A percentile compares a stretch with the other conserved stretches of the same genome.
phyloP scores from a whole-genome alignment of 2,888 invertebrate genomes.

The Nomada goodeniana region DNA sequence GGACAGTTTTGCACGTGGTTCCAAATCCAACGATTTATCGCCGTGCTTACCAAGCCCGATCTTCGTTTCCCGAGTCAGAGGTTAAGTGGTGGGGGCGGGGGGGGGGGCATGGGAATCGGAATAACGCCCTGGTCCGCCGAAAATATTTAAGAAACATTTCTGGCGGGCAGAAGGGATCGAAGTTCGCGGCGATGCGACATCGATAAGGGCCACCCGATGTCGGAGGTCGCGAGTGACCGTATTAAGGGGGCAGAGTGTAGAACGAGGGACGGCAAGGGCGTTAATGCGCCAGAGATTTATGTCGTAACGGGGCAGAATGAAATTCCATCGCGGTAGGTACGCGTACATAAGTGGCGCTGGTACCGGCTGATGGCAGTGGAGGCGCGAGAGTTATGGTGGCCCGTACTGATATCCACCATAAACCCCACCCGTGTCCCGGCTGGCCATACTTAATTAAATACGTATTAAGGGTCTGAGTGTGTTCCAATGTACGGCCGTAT shows the following conservation, averaged over 20 bases:
- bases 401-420: conserved; percentile 78
- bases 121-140: conserved; percentile 19
- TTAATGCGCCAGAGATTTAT: conserved; percentile 81
- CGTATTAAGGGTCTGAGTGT: conserved; percentile 83
- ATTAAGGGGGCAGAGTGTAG: conserved; percentile 65
- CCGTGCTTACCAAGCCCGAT: conserved; percentile 2
- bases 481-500: conserved; percentile 79
- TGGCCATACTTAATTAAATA: conserved; percentile 82
- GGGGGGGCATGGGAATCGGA: conserved; percentile 4
- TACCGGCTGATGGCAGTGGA: conserved; percentile 63
- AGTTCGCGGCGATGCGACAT: conserved; percentile 11
- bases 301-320: conserved; percentile 78
- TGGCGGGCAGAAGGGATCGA: not conserved
- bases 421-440: conserved; percentile 69
- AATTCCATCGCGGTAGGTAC: conserved; percentile 79
- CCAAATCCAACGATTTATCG: conserved; percentile 50
- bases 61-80: conserved; percentile 40
- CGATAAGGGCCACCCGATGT: conserved; percentile 25
- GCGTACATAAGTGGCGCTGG: conserved; percentile 69
- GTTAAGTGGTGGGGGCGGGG: conserved; percentile 41
- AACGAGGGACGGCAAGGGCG: conserved; percentile 70
- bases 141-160: conserved; percentile 18
- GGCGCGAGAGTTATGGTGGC: conserved; percentile 76
- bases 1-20: not conserved
- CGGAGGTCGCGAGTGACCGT: conserved; percentile 61